Evolutionary conservation across 2,113 vertebrate species (phyloP).

Genomic region (Hiodon alosoides): DNA sequence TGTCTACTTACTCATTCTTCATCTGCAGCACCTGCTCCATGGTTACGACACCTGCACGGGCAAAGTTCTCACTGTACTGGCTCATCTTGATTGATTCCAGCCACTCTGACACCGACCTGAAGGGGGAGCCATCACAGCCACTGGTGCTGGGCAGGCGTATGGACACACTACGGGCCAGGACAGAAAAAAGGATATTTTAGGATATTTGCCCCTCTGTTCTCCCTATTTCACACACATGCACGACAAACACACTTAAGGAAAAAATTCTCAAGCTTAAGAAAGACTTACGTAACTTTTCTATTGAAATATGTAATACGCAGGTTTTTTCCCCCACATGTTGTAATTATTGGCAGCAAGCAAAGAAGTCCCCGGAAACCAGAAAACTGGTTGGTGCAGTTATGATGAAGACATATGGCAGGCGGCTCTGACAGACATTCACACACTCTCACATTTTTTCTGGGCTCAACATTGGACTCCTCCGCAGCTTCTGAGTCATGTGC

Average conservation of each 20-base stretch:
- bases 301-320: too few species aligned
- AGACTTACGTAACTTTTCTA: not conserved
- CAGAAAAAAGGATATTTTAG: conserved; percentile 34
- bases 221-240: not conserved
- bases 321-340: not conserved
- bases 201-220: too few species aligned
- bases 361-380: conserved; percentile 19
- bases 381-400: conserved; percentile 35
- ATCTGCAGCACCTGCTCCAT: conserved; percentile 94
- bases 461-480: too few species aligned
- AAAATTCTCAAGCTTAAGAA: too few species aligned
- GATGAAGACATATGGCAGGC: conserved; percentile 24
- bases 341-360: conserved; percentile 18
- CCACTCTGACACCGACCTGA: conserved; percentile 86
- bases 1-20: conserved; percentile 81
- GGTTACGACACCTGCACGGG: conserved; percentile 71
- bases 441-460: too few species aligned
- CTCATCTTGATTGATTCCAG: conserved; percentile 96
- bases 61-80: conserved; percentile 90
- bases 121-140: conserved; percentile 81
- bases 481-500: too few species aligned
- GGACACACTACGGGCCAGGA: conserved; percentile 37
- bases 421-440: too few species aligned
- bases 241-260: conserved; percentile 19
- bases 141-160: conserved; percentile 94